Conservation (phyloP, 2,797 vertebrate genomes). For the Pristis pectinata region DNA sequence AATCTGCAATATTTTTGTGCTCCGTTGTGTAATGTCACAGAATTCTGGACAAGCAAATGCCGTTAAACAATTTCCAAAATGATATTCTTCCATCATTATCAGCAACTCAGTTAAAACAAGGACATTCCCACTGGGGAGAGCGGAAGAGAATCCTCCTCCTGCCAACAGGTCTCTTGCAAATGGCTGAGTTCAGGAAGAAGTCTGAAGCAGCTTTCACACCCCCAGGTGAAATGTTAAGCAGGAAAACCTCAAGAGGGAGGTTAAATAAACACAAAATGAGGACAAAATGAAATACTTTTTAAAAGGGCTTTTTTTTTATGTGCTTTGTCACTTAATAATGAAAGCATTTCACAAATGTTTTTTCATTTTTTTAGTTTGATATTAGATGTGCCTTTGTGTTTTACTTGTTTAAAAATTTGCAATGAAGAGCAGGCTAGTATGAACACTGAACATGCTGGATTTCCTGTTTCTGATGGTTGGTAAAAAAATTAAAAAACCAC, state of each 20-base stretch:
- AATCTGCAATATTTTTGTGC: not conserved
- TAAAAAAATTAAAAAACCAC: conserved; percentile 16
- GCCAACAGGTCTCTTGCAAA: not conserved
- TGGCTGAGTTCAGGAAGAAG: not conserved
- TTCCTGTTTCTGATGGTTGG: not conserved
- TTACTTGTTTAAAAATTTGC: not conserved
- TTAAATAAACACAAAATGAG: not conserved
- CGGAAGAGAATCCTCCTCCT: not conserved
- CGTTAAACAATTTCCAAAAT: not conserved
- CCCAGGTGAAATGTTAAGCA: not conserved
- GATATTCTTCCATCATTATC: not conserved
- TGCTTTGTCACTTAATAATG: not conserved
- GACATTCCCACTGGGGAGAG: not conserved
- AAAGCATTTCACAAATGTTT: not conserved
- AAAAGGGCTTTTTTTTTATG: not conserved
- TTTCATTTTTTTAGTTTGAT: not conserved
- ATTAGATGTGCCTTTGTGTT: not conserved
- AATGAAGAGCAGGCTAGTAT: not conserved
- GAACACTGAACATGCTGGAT: not conserved
- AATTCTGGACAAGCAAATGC: not conserved
- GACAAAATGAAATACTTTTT: not conserved
- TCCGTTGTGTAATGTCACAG: not conserved
- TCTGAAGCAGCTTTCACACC: not conserved
- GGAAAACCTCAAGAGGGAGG: not conserved
- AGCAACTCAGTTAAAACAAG: not conserved